These are phyloP conservation scores for Dreissena rostriformis DNA, from an alignment of 1,140 invertebrate genomes.

Conservation along the genomic window DNA sequence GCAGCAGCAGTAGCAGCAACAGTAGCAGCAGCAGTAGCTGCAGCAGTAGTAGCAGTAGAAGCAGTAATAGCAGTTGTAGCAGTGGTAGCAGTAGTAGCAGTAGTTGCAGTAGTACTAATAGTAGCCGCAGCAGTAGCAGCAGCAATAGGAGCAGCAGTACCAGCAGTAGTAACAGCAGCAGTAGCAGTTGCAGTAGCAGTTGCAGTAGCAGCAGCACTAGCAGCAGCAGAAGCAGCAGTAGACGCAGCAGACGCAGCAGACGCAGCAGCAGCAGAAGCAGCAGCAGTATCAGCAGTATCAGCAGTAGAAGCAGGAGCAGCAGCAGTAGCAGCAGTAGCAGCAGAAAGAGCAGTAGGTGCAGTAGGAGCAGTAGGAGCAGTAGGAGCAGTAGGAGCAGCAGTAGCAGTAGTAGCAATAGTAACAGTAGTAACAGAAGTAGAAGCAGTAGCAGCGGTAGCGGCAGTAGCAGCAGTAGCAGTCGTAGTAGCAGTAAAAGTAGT, in stretches of 20 bases:
- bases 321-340: conserved; percentile 12
- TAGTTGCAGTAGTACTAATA: background rate
- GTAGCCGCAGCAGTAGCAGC: conserved; percentile 7
- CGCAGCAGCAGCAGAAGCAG: conserved; percentile 7
- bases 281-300: conserved; percentile 7
- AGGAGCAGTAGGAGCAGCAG: conserved; percentile 10
- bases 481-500: too few relatives aligned
- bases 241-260: background rate
- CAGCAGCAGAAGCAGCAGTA: conserved; percentile 5
- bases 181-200: conserved; percentile 6
- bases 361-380: conserved; percentile 17
- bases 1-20: conserved; percentile 16
- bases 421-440: conserved; percentile 1
- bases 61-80: conserved; percentile 18
- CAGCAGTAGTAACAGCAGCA: conserved; percentile 5
- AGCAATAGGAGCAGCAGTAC: conserved; percentile 11
- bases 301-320: conserved; percentile 10
- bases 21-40: conserved; percentile 16
- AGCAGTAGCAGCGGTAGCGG: conserved; percentile 3
- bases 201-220: conserved; percentile 7
- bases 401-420: conserved; percentile 7
- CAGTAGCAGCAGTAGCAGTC: background rate
- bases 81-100: conserved; percentile 8
- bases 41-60: conserved; percentile 22
- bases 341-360: background rate